These are phyloP conservation scores for Micropoecilia bifurca DNA, from an alignment of 2,797 vertebrate genomes.

Conservation along the genomic window DNA sequence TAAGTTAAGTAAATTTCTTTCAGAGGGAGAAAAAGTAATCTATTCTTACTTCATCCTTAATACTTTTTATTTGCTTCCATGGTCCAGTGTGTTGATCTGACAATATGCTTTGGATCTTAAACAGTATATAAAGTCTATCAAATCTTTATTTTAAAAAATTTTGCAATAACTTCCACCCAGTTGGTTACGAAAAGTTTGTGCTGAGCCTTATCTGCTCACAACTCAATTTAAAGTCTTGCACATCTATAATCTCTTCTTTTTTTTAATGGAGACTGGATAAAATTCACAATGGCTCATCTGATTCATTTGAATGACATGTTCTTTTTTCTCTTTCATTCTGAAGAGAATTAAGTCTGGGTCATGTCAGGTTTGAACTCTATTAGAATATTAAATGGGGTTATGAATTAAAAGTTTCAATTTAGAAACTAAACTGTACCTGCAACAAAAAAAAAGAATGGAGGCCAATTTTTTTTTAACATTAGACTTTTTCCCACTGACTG, in stretches of 20 bases:
- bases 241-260: background rate
- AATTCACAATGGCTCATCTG: background rate
- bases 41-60: background rate
- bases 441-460: background rate
- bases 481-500: background rate
- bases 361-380: background rate
- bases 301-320: background rate
- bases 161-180: too few relatives aligned
- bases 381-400: background rate
- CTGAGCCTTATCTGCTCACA: background rate
- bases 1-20: background rate
- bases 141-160: background rate
- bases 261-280: background rate
- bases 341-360: background rate
- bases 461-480: background rate
- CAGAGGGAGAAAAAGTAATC: background rate
- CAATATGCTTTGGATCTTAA: background rate
- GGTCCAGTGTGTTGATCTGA: background rate
- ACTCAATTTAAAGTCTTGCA: background rate
- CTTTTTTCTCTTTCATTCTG: background rate
- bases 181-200: too few relatives aligned
- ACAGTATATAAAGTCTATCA: background rate
- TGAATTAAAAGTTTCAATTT: background rate
- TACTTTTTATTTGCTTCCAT: background rate
- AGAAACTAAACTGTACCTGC: background rate